A percentile compares a stretch with the other conserved stretches of the same genome.
Conservation (phyloP, 2,797 vertebrate genomes). For the Macroramphosus scolopax region DNA sequence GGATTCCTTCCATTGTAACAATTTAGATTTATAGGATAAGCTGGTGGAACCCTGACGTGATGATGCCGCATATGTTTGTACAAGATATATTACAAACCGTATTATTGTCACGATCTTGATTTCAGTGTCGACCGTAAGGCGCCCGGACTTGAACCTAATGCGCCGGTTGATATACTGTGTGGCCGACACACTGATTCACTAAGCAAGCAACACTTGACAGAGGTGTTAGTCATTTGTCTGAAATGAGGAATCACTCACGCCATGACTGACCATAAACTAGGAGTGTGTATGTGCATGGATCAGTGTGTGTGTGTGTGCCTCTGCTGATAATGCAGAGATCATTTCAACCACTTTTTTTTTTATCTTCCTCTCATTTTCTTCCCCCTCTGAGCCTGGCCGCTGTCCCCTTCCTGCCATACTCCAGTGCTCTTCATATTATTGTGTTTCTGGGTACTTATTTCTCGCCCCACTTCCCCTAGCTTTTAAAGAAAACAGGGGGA, state of each 20-base stretch:
- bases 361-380: neutral
- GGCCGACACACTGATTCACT: no score
- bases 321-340: slow-evolving; percentile 70
- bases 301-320: slow-evolving; percentile 12
- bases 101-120: no score
- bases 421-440: slow-evolving; percentile 65
- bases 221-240: slow-evolving; percentile 64
- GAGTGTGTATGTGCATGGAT: slow-evolving; percentile 18
- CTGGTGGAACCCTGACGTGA: no score
- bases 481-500: no score
- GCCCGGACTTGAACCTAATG: no score
- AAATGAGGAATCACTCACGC: slow-evolving; percentile 72
- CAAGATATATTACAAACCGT: no score
- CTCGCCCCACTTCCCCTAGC: slow-evolving; percentile 61
- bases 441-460: slow-evolving; percentile 67
- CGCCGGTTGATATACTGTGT: no score
- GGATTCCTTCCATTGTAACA: no score
- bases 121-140: no score
- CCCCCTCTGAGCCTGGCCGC: slow-evolving; percentile 4
- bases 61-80: no score
- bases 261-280: slow-evolving; percentile 45
- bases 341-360: no score
- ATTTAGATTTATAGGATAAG: no score
- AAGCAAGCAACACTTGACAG: slow-evolving; percentile 44
- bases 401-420: slow-evolving; percentile 43